These are phyloP conservation scores for Bellardia pandia DNA, from an alignment of 2,888 invertebrate species.

Conservation along the genomic window DNA sequence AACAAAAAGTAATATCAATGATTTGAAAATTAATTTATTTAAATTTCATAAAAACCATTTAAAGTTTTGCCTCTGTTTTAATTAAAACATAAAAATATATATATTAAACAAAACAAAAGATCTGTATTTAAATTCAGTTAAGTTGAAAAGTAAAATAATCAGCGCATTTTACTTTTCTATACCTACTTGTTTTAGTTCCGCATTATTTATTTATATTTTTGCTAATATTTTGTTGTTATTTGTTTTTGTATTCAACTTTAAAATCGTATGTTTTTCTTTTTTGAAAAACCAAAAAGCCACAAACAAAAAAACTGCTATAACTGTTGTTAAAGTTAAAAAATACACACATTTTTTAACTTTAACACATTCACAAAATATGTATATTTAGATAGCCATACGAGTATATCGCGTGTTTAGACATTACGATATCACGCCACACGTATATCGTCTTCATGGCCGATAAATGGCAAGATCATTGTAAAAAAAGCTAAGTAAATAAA, in stretches of 20 bases:
- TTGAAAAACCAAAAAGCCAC: not conserved
- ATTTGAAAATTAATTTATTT: too few relatives aligned
- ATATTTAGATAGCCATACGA: too few relatives aligned
- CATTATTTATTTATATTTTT: conserved; percentile 20
- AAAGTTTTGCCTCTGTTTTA: too few relatives aligned
- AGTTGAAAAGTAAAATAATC: too few relatives aligned
- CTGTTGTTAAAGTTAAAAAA: not conserved
- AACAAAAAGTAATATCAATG: too few relatives aligned
- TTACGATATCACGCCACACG: conserved; percentile 35
- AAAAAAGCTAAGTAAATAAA: not conserved
- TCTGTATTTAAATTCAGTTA: too few relatives aligned
- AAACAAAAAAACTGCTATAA: not conserved
- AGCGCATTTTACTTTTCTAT: too few relatives aligned
- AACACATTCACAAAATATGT: too few relatives aligned
- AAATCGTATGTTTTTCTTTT: conserved; percentile 11
- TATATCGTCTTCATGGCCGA: not conserved
- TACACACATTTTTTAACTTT: too few relatives aligned
- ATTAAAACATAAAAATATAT: too few relatives aligned
- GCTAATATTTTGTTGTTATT: not conserved
- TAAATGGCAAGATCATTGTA: not conserved
- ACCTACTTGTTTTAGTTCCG: not conserved
- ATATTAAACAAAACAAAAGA: too few relatives aligned
- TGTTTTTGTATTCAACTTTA: not conserved
- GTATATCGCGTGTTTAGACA: conserved; percentile 25
- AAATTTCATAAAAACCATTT: too few relatives aligned